phyloP scores from a whole-genome alignment of 2,888 invertebrate genomes.

The Mechanitis mazaeus region DNA sequence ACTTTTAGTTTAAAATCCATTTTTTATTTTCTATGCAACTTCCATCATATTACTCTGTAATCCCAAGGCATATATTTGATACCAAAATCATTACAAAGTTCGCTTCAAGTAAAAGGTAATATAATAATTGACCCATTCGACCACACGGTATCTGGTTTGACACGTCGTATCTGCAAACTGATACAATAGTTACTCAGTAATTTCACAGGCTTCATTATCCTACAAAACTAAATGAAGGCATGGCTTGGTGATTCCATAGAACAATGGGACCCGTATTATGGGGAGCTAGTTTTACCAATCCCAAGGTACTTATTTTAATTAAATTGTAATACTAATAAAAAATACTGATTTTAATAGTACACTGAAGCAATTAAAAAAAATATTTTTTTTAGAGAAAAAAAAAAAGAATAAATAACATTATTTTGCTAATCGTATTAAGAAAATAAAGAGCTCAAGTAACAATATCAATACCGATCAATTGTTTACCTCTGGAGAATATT shows the following conservation, averaged over 20 bases:
- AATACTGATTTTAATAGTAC: background rate
- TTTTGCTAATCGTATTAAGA: slow-evolving; percentile 25
- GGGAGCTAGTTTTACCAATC: background rate
- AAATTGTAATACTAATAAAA: slow-evolving; percentile 13
- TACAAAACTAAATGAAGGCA: background rate
- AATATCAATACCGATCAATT: background rate
- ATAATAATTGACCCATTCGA: no score
- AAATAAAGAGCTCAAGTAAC: slow-evolving; percentile 25
- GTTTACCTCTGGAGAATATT: slow-evolving; percentile 10
- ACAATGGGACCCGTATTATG: background rate
- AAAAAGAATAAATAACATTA: slow-evolving; percentile 13
- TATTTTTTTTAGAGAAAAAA: slow-evolving; percentile 7
- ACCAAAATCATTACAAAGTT: no score
- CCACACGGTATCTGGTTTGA: no score
- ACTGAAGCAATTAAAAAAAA: background rate
- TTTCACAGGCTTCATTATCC: slow-evolving; percentile 6
- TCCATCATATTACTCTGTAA: no score
- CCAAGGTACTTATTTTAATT: slow-evolving; percentile 8
- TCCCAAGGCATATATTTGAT: no score
- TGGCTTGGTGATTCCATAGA: background rate
- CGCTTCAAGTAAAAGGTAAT: no score
- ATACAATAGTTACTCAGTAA: slow-evolving; percentile 1
- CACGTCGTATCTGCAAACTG: background rate
- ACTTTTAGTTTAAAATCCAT: no score
- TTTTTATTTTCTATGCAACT: no score